A percentile compares a stretch with the other conserved stretches of the same genome.
These are phyloP conservation scores for Kryphioiulus occultus DNA, from an alignment of 2,888 invertebrate genomes.

Conservation along the genomic window DNA sequence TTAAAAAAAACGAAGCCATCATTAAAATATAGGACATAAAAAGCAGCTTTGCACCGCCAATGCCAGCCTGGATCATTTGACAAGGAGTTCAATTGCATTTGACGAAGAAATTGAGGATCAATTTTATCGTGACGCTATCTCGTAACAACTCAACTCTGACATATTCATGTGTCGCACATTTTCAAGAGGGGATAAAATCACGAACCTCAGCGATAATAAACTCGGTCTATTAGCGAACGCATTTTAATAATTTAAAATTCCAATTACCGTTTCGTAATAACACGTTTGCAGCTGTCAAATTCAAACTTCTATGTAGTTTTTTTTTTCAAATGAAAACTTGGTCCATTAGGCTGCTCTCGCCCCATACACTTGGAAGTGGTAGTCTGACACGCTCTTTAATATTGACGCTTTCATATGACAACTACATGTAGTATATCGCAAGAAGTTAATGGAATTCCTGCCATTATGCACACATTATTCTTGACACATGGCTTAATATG, in stretches of 20 bases:
- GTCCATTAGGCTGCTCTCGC: not conserved
- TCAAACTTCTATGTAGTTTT: not conserved
- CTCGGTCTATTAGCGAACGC: not conserved
- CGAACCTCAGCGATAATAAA: not conserved
- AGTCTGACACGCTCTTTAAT: no score
- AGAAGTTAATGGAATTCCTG: not conserved
- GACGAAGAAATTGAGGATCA: not conserved
- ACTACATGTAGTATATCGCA: not conserved
- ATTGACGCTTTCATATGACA: not conserved
- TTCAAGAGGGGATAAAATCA: conserved; percentile 17
- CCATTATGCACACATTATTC: no score
- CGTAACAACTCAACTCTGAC: not conserved
- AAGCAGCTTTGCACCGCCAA: not conserved
- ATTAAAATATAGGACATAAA: not conserved
- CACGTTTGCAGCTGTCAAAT: conserved; percentile 20
- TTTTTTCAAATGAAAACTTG: conserved; percentile 1
- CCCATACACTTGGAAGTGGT: not conserved
- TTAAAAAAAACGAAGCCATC: no score
- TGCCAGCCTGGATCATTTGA: not conserved
- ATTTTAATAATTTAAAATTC: conserved; percentile 6
- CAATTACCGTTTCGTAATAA: not conserved
- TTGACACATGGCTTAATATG: no score
- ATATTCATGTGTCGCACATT: not conserved
- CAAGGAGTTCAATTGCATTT: not conserved
- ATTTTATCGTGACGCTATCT: not conserved